A percentile compares a stretch with the other conserved stretches of the same genome.
These are phyloP conservation scores for Myrmecobius fasciatus DNA, from an alignment of 2,113 vertebrate genomes.

Conservation along the genomic window DNA sequence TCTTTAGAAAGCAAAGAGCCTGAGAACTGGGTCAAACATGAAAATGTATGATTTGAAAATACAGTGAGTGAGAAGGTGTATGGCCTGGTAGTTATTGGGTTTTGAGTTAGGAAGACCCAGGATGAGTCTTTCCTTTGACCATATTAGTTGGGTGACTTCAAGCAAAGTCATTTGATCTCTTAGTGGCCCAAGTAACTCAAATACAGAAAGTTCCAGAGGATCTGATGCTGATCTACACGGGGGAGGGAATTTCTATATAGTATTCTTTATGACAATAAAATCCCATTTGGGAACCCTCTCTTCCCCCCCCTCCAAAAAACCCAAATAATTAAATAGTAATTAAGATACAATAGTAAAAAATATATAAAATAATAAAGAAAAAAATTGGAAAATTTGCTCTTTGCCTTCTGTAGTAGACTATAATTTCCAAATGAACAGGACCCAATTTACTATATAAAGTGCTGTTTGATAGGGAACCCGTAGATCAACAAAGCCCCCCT, in stretches of 20 bases:
- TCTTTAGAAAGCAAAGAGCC: conserved; percentile 4
- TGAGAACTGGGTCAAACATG: conserved; percentile 27
- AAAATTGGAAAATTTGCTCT: conserved; percentile 35
- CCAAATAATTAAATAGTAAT: not conserved
- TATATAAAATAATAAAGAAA: conserved; percentile 57
- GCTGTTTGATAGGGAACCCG: not conserved
- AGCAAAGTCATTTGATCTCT: not conserved
- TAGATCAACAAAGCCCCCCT: not conserved
- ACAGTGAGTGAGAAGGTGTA: not conserved
- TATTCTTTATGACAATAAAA: not conserved
- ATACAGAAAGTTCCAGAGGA: not conserved
- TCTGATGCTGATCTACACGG: not conserved
- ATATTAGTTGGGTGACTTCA: not conserved
- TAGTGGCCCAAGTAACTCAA: not conserved
- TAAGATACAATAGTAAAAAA: conserved; percentile 36
- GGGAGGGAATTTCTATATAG: not conserved
- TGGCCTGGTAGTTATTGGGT: not conserved
- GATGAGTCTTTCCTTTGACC: not conserved
- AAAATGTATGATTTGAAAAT: conserved; percentile 48
- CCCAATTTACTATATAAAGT: conserved; percentile 43
- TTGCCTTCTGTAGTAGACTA: conserved; percentile 61
- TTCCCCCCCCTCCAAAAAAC: not conserved
- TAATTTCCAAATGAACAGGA: conserved; percentile 35
- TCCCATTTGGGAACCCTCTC: not conserved
- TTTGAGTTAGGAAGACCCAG: not conserved